These are phyloP conservation scores for Phrixothrix hirtus DNA, from an alignment of 2,888 invertebrate genomes.

Conservation along the genomic window DNA sequence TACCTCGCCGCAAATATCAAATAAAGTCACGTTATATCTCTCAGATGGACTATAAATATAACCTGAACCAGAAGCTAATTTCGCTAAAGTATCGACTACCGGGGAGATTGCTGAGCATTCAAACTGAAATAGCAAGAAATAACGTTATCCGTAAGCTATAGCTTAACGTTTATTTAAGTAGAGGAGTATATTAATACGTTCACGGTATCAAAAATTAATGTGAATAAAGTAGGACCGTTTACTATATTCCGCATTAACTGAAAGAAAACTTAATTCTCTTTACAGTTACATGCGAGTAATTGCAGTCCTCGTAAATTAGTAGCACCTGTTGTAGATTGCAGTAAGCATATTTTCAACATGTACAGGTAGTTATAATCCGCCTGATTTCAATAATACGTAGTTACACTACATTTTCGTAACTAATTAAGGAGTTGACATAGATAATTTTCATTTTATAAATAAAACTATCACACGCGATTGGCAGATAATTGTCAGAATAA, in stretches of 20 bases:
- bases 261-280: conserved; percentile 3
- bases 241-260: conserved; percentile 3
- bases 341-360: conserved; percentile 23
- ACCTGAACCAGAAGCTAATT: conserved; percentile 41
- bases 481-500: conserved; percentile 23
- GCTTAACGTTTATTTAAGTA: neutral
- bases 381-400: conserved; percentile 28
- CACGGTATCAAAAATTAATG: conserved; percentile 21
- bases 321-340: conserved; percentile 30
- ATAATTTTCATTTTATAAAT: conserved; percentile 16
- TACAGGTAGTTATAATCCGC: conserved; percentile 39
- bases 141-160: conserved; percentile 17
- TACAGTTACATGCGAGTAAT: conserved; percentile 17
- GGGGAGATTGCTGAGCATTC: conserved; percentile 7
- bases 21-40: conserved; percentile 34
- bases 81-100: conserved; percentile 20
- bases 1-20: conserved; percentile 14
- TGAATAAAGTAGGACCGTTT: neutral
- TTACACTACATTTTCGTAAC: conserved; percentile 7
- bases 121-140: conserved; percentile 14
- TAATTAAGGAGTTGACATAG: conserved; percentile 1
- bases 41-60: conserved; percentile 29
- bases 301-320: conserved; percentile 29
- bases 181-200: conserved; percentile 28
- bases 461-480: conserved; percentile 33